Conservation (phyloP, 1,140 invertebrate species). For the Aculops lycopersici region DNA sequence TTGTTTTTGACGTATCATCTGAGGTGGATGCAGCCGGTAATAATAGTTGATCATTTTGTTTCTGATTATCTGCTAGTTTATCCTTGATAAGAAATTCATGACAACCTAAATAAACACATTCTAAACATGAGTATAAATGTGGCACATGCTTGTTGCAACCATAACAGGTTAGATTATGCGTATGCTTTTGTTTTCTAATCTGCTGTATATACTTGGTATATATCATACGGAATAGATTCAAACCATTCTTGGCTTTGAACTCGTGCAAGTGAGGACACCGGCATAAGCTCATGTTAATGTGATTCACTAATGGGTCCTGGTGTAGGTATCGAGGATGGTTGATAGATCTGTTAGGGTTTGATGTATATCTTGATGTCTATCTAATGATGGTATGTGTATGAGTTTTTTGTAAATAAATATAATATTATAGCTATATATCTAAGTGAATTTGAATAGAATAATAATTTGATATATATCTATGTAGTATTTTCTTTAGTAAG, state of each 20-base stretch:
- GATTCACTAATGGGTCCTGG: neutral
- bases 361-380: no score
- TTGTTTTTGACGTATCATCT: no score
- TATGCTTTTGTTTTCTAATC: neutral
- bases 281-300: neutral
- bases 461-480: no score
- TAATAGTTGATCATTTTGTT: conserved; percentile 23
- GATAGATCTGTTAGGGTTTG: neutral
- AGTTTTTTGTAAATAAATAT: no score
- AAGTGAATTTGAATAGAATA: no score
- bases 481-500: no score
- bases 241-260: neutral
- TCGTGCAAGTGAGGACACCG: neutral
- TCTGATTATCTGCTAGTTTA: conserved; percentile 40
- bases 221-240: neutral
- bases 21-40: neutral
- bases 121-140: conserved; percentile 48
- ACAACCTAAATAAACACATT: conserved; percentile 70
- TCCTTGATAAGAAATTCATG: conserved; percentile 42
- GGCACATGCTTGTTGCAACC: conserved; percentile 17
- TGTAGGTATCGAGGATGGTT: neutral
- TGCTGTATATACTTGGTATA: neutral
- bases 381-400: no score
- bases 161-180: neutral
- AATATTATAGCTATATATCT: no score